Evolutionary conservation across 2,888 invertebrate genomes (phyloP).

Genomic region (Cinara cedri): DNA sequence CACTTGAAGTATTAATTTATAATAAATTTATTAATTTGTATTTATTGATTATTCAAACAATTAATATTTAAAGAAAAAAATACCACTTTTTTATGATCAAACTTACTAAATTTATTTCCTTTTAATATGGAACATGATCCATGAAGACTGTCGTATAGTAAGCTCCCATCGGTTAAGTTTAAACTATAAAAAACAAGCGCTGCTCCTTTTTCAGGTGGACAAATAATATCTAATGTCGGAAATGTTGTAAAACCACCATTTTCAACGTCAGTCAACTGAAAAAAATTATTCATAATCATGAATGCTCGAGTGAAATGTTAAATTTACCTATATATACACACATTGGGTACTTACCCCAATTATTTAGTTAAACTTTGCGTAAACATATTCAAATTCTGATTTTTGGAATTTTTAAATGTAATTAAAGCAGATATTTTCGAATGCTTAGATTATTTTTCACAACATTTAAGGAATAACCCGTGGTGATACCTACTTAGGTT

Average conservation of each 20-base stretch:
- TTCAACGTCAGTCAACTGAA: slow-evolving; percentile 16
- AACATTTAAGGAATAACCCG: too few relatives aligned
- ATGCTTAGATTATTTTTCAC: too few relatives aligned
- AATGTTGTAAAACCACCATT: slow-evolving; percentile 16
- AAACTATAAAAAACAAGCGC: slow-evolving; percentile 22
- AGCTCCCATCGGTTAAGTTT: background rate
- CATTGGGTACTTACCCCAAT: too few relatives aligned
- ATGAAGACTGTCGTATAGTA: background rate
- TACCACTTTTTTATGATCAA: background rate
- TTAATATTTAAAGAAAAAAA: background rate
- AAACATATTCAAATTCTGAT: too few relatives aligned
- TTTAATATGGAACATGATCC: slow-evolving; percentile 26
- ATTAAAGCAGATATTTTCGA: too few relatives aligned
- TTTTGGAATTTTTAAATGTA: too few relatives aligned
- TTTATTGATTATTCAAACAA: background rate
- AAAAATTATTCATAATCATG: too few relatives aligned
- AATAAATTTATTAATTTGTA: too few relatives aligned
- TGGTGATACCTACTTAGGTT: too few relatives aligned
- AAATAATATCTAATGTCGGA: background rate
- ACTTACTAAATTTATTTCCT: slow-evolving; percentile 44
- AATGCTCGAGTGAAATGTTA: too few relatives aligned
- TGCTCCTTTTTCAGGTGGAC: background rate
- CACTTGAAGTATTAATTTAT: background rate
- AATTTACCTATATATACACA: too few relatives aligned
- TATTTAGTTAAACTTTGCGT: too few relatives aligned